Evolutionary conservation across 2,797 vertebrate genomes (phyloP).

Genomic region (Pseudomugil tenellus): DNA sequence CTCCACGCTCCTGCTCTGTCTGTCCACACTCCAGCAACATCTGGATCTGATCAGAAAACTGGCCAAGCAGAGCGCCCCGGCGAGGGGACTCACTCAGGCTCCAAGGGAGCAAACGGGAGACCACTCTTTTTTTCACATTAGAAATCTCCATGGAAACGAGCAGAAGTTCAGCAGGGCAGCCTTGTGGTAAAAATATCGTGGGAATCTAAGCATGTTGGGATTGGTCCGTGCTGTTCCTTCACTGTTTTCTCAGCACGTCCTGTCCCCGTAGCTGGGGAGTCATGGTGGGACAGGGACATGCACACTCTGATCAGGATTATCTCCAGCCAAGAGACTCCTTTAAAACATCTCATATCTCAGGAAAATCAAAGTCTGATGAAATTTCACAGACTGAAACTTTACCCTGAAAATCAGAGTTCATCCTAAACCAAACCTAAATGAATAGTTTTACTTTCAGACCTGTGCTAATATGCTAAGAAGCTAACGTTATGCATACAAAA

Average conservation of each 20-base stretch:
- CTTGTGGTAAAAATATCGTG: conserved; percentile 47
- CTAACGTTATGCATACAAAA: too few species aligned
- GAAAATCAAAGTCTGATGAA: neutral
- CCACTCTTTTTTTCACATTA: neutral
- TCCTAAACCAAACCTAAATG: too few species aligned
- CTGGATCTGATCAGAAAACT: conserved; percentile 76
- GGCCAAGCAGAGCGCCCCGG: conserved; percentile 53
- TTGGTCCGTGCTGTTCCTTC: conserved; percentile 35
- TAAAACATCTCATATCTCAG: conserved; percentile 24
- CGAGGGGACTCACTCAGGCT: conserved; percentile 65
- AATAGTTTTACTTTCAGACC: too few species aligned
- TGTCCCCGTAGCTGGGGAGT: conserved; percentile 10
- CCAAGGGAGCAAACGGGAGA: conserved; percentile 66
- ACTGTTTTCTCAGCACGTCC: too few species aligned
- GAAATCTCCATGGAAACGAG: conserved; percentile 47
- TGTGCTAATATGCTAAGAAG: too few species aligned
- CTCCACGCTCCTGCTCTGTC: conserved; percentile 42
- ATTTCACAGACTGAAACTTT: too few species aligned
- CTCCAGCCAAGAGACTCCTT: neutral
- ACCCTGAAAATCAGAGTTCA: too few species aligned
- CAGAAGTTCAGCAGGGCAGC: conserved; percentile 37
- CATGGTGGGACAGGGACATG: conserved; percentile 26
- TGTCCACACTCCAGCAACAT: conserved; percentile 66
- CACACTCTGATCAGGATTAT: conserved; percentile 14
- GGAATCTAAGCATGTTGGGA: conserved; percentile 52